phyloP scores from a whole-genome alignment of 2,797 vertebrate genomes.

The Numenius phaeopus region DNA sequence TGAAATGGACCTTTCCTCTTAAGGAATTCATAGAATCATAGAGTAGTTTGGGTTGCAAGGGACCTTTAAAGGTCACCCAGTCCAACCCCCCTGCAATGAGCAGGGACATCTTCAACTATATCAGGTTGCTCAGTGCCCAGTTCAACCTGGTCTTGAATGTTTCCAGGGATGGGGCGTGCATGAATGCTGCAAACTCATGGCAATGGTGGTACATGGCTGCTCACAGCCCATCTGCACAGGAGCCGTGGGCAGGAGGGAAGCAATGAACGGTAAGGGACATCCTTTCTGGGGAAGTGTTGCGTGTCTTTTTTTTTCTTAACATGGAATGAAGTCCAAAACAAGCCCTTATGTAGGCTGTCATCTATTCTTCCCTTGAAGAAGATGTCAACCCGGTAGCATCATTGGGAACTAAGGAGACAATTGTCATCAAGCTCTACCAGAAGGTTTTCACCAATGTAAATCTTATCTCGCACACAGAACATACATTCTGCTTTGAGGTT shows the following conservation, averaged over 20 bases:
- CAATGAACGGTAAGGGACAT: neutral
- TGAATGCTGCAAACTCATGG: neutral
- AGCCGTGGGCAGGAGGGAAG: neutral
- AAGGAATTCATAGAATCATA: neutral
- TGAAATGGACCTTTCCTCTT: neutral
- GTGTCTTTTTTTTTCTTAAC: neutral
- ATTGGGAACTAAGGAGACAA: neutral
- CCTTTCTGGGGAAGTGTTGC: neutral
- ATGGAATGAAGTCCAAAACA: neutral
- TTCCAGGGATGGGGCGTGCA: neutral
- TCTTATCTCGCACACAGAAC: neutral
- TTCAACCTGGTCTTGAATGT: neutral
- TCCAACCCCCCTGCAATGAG: neutral
- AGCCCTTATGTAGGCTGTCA: neutral
- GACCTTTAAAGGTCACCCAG: neutral
- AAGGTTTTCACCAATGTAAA: neutral
- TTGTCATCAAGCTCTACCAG: fast-evolving
- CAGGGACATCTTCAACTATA: neutral
- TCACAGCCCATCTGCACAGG: fast-evolving
- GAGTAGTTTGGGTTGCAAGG: neutral
- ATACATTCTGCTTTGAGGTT: neutral
- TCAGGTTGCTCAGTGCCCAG: neutral
- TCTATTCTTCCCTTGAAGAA: neutral
- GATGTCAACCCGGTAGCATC: neutral
- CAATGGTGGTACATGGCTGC: fast-evolving